A percentile compares a stretch with the other conserved stretches of the same genome.
phyloP scores from a whole-genome alignment of 2,113 vertebrate species.

The Amia ocellicauda region DNA sequence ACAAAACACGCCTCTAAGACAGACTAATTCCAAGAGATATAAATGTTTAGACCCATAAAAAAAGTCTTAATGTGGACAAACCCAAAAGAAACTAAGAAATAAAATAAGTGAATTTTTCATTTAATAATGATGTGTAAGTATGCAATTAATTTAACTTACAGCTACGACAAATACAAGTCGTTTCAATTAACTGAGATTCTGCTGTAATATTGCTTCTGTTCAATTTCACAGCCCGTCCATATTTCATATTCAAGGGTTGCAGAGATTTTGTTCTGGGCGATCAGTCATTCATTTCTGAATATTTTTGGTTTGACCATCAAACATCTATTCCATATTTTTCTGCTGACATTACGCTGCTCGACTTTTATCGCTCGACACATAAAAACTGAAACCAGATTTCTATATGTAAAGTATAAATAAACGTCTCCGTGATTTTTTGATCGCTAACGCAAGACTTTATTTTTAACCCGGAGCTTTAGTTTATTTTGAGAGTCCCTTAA shows the following conservation, averaged over 20 bases:
- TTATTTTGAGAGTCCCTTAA: constrained; percentile 64
- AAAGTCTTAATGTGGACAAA: too few relatives aligned
- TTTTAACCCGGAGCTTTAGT: constrained; percentile 50
- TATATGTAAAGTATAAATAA: constrained; percentile 45
- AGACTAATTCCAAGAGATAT: too few relatives aligned
- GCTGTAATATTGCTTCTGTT: background rate
- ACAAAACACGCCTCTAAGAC: too few relatives aligned
- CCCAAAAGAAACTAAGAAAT: too few relatives aligned
- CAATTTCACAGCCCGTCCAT: constrained; percentile 2
- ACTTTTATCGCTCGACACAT: constrained; percentile 24
- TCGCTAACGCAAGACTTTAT: constrained; percentile 44
- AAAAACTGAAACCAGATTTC: constrained; percentile 36
- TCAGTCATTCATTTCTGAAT: constrained; percentile 20
- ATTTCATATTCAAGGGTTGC: constrained; percentile 17
- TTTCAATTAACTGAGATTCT: too few relatives aligned
- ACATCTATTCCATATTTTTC: constrained; percentile 26
- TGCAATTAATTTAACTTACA: too few relatives aligned
- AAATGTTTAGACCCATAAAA: too few relatives aligned
- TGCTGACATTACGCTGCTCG: background rate
- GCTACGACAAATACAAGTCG: too few relatives aligned
- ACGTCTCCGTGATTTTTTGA: constrained; percentile 33
- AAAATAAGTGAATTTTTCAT: too few relatives aligned
- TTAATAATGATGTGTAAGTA: too few relatives aligned
- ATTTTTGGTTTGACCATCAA: constrained; percentile 20
- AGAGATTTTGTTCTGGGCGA: constrained; percentile 16